Base-by-base conservation (phyloP, 2,888 invertebrate genomes). In the Tanypteryx hageni region DNA sequence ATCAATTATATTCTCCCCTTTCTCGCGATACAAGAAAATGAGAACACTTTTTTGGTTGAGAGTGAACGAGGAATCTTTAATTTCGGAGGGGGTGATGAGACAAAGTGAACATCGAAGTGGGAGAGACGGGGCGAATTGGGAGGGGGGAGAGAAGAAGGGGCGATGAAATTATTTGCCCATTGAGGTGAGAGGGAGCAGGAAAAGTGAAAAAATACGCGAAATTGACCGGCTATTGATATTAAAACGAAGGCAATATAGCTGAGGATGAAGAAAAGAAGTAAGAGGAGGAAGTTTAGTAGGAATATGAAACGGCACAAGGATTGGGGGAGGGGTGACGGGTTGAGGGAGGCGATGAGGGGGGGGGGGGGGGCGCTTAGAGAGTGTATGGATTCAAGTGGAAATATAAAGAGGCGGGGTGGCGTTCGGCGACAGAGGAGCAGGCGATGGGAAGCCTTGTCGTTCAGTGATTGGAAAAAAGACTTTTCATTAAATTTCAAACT, bases 401-500 rank as follows among this genome's bases (percentile, higher is more conserved):
- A 22, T 68, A 44, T 18, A 64, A 89, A 89, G 89, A 64, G 64
- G 11, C 44, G 11, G 85, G 84, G 61, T 22, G 76, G 76, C 76
- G 76, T 76, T 76, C 13, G 22, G 18, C 27, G 27, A 61, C 14
- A 82, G 82, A 16, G 82, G 82, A 83, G n/a, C 64, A 64, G 27
- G 18, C 89, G 64, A 31, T 89, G 89, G 22, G 89, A 68, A 89
- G 64, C 89, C 64, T 89, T 89, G 89, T 89, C 56, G 64, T 64
- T 61, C 44, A 89, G 64, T 64, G 89, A 89, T 89, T 64, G 89
- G 89, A 68, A 89, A 86, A 89, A 89, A 89, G 89, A 68, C 64
- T 61, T 89, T 89, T 89, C 89, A 89, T 89, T 89, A 89, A 89
- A 89, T 89, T 89, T 64, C 44, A 89, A 89, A 89, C 89, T 89